A percentile compares a stretch with the other conserved stretches of the same genome.
phyloP scores from a whole-genome alignment of 2,113 vertebrate species.

The Varanus komodoensis region DNA sequence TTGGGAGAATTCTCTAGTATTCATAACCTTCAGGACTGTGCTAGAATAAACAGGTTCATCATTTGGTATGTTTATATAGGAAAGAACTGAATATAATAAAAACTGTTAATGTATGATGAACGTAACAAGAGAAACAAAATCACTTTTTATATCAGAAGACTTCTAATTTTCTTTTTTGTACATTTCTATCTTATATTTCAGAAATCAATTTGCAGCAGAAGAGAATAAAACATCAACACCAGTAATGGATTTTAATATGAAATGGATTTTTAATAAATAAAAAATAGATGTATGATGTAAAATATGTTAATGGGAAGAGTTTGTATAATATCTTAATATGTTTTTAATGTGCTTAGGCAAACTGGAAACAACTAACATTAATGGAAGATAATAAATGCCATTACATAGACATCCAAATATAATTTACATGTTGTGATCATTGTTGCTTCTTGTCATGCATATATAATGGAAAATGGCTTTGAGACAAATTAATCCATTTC shows the following conservation, averaged over 20 bases:
- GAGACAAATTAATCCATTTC: constrained; percentile 62
- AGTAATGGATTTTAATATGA: constrained; percentile 77
- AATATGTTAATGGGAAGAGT: constrained; percentile 70
- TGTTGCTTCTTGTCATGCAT: constrained; percentile 60
- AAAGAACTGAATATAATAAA: constrained; percentile 39
- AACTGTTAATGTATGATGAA: constrained; percentile 51
- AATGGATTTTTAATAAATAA: constrained; percentile 56
- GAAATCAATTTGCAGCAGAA: constrained; percentile 73
- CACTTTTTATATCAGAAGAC: constrained; percentile 50
- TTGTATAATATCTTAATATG: constrained; percentile 73
- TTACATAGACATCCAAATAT: constrained; percentile 58
- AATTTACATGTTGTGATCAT: constrained; percentile 70
- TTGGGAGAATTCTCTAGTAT: background rate
- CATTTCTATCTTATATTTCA: constrained; percentile 68
- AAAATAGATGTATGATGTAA: constrained; percentile 66
- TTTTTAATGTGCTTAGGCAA: constrained; percentile 80
- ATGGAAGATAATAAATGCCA: constrained; percentile 69
- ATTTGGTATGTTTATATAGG: constrained; percentile 15
- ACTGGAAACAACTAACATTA: constrained; percentile 72
- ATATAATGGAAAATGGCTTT: constrained; percentile 60
- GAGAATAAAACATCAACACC: constrained; percentile 69
- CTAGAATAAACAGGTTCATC: background rate
- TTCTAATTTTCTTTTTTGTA: constrained; percentile 70
- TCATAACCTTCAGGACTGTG: background rate
- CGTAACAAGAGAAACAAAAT: constrained; percentile 29